Evolutionary conservation across 2,888 invertebrate species (phyloP), one percentile per base, ranked within the genome.

Genomic region (Scrobipalpa atriplicella): DNA sequence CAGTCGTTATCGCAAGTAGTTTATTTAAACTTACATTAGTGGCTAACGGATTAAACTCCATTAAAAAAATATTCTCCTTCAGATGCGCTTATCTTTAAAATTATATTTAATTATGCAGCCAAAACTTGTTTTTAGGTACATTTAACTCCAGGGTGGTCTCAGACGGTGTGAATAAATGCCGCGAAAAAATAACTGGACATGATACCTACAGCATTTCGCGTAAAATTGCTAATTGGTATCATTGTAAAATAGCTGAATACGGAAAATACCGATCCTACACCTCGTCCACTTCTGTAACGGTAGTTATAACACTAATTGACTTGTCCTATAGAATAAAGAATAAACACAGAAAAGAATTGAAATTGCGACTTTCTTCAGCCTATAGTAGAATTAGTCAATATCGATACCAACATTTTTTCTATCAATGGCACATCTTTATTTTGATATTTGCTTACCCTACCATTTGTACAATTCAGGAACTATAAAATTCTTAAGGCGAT

Each of bases 121-220:
- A 38, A 58, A 38, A 38, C 58, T 36, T 36, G 36, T 38, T 58
- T 58, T 38, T 8, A 38, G 9, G 58, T n/a, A 38, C 36, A 36
- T 1, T 58, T 29, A 29, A 7, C 58, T 16, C 10, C 58, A 38
- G 58, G 58, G 58, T 58, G 58, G 58, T 58, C 58, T 38, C 58
- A 38, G 8, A 58, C 16, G 9, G 58, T 29, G 38, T 58, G 16
- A 58, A 47, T 47, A 29, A 29, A 5, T 47, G n/a, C n/a, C n/a
- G n/a, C 6, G n/a, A 16, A 5, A 47, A 47, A 47, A 47, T n/a
- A 47, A 47, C 47, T 47, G 47, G n/a, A 47, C n/a, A 29, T 29
- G 29, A 29, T 29, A 29, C 16, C 6, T 47, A 5, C 16, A 58
- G 8, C 13, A 9, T 13, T 38, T 13, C 10, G 58, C n/a, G n/a